Base-by-base conservation (phyloP, 2,888 invertebrate species). In the Muscina levida region DNA sequence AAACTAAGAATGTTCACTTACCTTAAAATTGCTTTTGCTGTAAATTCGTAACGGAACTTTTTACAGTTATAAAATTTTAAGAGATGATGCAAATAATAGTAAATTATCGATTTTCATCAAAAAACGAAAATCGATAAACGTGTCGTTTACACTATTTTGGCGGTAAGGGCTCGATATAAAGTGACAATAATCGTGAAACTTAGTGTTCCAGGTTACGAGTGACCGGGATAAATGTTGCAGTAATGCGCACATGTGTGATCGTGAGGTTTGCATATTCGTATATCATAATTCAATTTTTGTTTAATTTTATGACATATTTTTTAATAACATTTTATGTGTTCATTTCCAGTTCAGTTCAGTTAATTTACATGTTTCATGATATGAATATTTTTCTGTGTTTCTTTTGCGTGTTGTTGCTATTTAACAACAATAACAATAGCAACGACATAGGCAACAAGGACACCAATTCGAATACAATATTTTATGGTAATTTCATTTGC, bases 221-320 rank as follows among this genome's bases (percentile, higher is more conserved):
- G n/a, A n/a, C n/a, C n/a, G n/a, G n/a, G n/a, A n/a, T n/a, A n/a
- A n/a, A n/a, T n/a, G n/a, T n/a, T n/a, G n/a, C n/a, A n/a, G n/a
- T n/a, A n/a, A n/a, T n/a, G n/a, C n/a, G 24, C 22, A 8, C 3
- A 22, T 24, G 53, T 13, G 53, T 24, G 53, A 11, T 17, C 19
- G 59, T 39, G 57, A 17, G 46, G 8, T 51, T 3, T 51, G 51
- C 53, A 71, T 56, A 48, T 62, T 19, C 76, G 31, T 72, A 57
- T 80, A 66, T 74, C 53, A 74, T 77, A 81, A 81, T 75, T 77
- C 11, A 75, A 81, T 77, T 80, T 73, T 48, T 65, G 73, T 77
- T 74, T 74, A 77, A 77, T 72, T 77, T 77, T 74, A 81, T 75
- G 77, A 72, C 74, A 77, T 81, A 75, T 77, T 77, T 77, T 77